Evolutionary conservation across 1,140 invertebrate species (phyloP).

Genomic region (Heliconius melpomene): DNA sequence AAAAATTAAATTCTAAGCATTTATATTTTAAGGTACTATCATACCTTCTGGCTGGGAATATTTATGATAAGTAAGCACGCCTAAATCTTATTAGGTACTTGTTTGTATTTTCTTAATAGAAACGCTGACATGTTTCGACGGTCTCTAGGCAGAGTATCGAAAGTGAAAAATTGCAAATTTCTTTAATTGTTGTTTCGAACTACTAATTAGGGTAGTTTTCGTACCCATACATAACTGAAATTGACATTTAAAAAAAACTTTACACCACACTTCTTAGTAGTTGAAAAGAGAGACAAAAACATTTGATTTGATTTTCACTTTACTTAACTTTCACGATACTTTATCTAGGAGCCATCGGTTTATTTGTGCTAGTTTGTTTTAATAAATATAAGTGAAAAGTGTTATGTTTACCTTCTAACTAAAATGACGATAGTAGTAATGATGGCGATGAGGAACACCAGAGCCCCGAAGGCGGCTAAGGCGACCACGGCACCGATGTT

Average conservation of each 20-base stretch:
- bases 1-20: conserved; percentile 37
- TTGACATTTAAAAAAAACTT: too few species aligned
- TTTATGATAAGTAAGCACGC: neutral
- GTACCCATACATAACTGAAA: too few species aligned
- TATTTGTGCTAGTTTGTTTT: neutral
- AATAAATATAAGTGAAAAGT: neutral
- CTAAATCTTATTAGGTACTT: neutral
- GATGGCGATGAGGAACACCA: conserved; percentile 94
- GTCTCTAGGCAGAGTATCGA: too few species aligned
- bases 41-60: conserved; percentile 34
- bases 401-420: conserved; percentile 88
- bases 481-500: conserved; percentile 94
- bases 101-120: neutral
- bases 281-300: too few species aligned
- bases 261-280: too few species aligned
- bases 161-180: too few species aligned
- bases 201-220: too few species aligned
- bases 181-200: too few species aligned
- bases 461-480: conserved; percentile 93
- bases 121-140: neutral
- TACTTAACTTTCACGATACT: too few species aligned
- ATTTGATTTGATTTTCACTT: too few species aligned
- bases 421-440: conserved; percentile 94
- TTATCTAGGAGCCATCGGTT: too few species aligned
- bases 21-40: conserved; percentile 65